phyloP scores from a whole-genome alignment of 2,113 vertebrate species.

The Python bivittatus region DNA sequence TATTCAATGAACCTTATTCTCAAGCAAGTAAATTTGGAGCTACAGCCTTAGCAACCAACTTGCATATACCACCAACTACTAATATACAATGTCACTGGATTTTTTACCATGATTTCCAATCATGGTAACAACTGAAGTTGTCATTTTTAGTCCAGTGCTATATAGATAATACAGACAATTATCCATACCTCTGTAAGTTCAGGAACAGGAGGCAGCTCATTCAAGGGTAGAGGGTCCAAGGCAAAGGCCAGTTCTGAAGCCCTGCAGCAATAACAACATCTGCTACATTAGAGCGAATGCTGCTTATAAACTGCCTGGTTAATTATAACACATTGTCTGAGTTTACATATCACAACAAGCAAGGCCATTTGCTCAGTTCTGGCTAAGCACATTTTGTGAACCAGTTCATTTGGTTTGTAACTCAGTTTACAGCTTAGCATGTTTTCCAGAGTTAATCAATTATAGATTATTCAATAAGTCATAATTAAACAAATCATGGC shows the following conservation, averaged over 20 bases:
- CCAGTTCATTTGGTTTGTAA: background rate
- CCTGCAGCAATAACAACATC: conserved; percentile 71
- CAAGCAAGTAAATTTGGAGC: background rate
- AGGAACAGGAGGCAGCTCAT: conserved; percentile 80
- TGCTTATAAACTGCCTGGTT: background rate
- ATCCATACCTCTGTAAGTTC: conserved; percentile 84
- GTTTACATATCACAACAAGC: background rate
- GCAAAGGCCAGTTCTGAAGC: conserved; percentile 93
- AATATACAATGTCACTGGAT: background rate
- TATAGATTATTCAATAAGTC: background rate
- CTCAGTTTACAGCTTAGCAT: background rate
- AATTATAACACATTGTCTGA: background rate
- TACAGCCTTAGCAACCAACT: background rate
- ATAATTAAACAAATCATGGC: background rate
- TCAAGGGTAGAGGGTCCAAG: conserved; percentile 83
- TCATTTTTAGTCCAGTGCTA: background rate
- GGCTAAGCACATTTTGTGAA: background rate
- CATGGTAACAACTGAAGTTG: background rate
- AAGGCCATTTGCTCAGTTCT: background rate
- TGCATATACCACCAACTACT: background rate
- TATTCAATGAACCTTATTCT: background rate
- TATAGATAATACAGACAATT: too few relatives aligned
- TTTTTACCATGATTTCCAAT: background rate
- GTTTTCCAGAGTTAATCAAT: background rate
- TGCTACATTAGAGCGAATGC: background rate